These are phyloP conservation scores for Camponotus vicinus DNA, from an alignment of 1,140 invertebrate genomes.

Conservation along the genomic window DNA sequence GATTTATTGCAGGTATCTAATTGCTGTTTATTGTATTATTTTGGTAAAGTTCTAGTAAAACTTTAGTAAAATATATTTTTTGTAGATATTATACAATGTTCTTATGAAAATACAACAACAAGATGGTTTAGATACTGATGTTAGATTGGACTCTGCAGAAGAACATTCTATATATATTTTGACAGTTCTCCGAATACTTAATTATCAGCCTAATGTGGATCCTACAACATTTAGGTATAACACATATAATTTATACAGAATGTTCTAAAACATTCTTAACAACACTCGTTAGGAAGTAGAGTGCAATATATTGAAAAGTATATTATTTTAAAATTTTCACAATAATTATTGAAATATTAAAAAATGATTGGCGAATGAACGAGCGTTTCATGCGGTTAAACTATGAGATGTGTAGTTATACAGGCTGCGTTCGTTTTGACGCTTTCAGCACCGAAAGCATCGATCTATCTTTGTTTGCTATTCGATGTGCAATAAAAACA, in stretches of 20 bases:
- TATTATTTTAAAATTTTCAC: too few relatives aligned
- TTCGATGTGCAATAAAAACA: too few relatives aligned
- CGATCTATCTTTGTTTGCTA: too few relatives aligned
- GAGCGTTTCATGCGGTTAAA: too few relatives aligned
- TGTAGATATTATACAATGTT: conserved; percentile 89
- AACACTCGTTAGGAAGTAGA: too few relatives aligned
- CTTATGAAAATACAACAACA: conserved; percentile 89
- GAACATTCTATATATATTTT: conserved; percentile 89
- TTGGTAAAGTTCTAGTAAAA: conserved; percentile 5
- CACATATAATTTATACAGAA: background rate
- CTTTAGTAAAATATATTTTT: conserved; percentile 29
- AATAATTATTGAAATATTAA: too few relatives aligned
- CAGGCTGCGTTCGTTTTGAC: too few relatives aligned
- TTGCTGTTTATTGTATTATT: background rate
- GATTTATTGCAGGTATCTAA: conserved; percentile 90
- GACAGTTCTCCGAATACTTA: conserved; percentile 88
- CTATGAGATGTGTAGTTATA: too few relatives aligned
- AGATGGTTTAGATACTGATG: conserved; percentile 86
- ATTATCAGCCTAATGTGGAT: conserved; percentile 90
- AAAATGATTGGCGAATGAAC: too few relatives aligned
- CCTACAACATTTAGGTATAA: conserved; percentile 79
- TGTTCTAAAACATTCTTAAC: background rate
- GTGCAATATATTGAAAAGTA: too few relatives aligned
- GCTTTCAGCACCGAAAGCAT: too few relatives aligned
- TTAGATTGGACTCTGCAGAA: conserved; percentile 88